Evolutionary conservation across 2,113 vertebrate species (phyloP).

Genomic region (Phaethon lepturus): DNA sequence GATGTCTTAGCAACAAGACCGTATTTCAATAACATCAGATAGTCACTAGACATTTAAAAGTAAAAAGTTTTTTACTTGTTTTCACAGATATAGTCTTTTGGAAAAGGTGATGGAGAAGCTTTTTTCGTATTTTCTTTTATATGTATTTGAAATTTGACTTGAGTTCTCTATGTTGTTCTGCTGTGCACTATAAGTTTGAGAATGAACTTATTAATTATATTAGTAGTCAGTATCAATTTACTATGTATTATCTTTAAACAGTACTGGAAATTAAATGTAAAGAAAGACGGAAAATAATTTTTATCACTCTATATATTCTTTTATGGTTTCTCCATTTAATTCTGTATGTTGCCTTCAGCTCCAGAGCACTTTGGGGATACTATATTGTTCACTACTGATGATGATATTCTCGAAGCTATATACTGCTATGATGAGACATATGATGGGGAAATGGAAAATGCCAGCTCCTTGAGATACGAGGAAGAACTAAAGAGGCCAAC

Average conservation of each 20-base stretch:
- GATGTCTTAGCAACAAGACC: neutral
- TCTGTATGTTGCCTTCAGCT: slow-evolving; percentile 69
- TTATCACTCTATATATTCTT: neutral
- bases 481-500: slow-evolving; percentile 88
- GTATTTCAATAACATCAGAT: neutral
- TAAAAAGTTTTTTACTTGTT: neutral
- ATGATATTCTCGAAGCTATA: slow-evolving; percentile 94
- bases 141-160: neutral
- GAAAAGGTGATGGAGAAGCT: neutral
- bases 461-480: slow-evolving; percentile 68
- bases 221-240: neutral
- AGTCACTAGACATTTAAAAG: neutral
- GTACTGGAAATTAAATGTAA: neutral
- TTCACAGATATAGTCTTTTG: neutral
- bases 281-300: neutral
- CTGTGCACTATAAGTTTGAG: neutral
- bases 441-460: slow-evolving; percentile 71
- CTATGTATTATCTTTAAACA: neutral
- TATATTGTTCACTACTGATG: slow-evolving; percentile 94
- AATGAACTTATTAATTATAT: neutral
- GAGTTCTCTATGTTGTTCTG: neutral
- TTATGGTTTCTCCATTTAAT: neutral
- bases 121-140: neutral
- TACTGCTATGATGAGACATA: slow-evolving; percentile 85
- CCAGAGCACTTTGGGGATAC: slow-evolving; percentile 97